Evolutionary conservation across 2,888 invertebrate species (phyloP).

Genomic region (Nebria brevicollis): DNA sequence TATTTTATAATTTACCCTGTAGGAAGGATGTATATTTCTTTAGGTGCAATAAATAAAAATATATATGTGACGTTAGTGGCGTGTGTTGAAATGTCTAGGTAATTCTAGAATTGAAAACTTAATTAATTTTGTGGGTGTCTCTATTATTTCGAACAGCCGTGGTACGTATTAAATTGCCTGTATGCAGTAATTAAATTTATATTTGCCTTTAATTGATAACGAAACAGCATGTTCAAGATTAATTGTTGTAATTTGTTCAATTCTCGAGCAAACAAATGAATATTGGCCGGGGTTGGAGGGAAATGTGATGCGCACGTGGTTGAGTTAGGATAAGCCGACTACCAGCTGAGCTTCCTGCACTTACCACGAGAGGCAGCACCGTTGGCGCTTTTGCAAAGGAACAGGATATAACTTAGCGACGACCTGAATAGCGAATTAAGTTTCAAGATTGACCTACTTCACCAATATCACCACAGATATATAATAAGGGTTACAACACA

Average conservation of each 20-base stretch:
- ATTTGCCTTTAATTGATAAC: neutral
- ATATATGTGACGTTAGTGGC: too few relatives aligned
- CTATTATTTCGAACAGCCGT: too few relatives aligned
- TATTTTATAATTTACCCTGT: too few relatives aligned
- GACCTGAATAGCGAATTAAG: constrained; percentile 11
- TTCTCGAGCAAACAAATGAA: neutral
- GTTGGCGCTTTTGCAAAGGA: neutral
- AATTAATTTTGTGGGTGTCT: too few relatives aligned
- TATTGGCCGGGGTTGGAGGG: neutral
- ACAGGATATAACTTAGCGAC: neutral
- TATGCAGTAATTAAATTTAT: neutral
- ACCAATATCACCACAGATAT: neutral
- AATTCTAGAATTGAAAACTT: too few relatives aligned
- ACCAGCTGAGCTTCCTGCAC: neutral
- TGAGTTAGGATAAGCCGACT: neutral
- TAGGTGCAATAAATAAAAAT: too few relatives aligned
- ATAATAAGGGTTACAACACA: neutral
- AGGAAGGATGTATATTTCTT: too few relatives aligned
- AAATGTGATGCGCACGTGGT: neutral
- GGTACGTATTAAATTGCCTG: neutral
- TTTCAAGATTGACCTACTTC: constrained; percentile 17
- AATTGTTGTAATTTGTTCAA: neutral
- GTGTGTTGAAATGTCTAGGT: too few relatives aligned
- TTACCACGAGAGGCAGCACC: neutral
- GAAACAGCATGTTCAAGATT: neutral